A percentile compares a stretch with the other conserved stretches of the same genome.
Evolutionary conservation across 2,888 invertebrate genomes (phyloP).

Genomic region (Habrosyne pyritoides): DNA sequence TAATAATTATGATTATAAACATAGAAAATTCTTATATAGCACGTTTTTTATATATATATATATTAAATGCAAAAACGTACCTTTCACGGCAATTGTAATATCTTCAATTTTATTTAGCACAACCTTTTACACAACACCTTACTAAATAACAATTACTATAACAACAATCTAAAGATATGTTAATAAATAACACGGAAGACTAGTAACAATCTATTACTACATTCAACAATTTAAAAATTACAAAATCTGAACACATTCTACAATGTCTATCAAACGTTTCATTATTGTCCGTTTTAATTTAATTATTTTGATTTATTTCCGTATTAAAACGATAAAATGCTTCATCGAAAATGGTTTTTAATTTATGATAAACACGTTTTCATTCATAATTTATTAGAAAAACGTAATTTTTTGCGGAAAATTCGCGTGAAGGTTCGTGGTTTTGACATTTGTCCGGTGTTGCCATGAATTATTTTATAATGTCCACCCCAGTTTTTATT

Average conservation of each 20-base stretch:
- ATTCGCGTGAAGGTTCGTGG: conserved; percentile 70
- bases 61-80: conserved; percentile 44
- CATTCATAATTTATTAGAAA: conserved; percentile 72
- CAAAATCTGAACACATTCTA: conserved; percentile 29
- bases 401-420: conserved; percentile 50
- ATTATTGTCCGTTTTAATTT: conserved; percentile 25
- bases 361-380: conserved; percentile 53
- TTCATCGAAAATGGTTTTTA: conserved; percentile 30
- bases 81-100: conserved; percentile 61
- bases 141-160: conserved; percentile 46
- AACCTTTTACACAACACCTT: conserved; percentile 59
- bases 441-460: conserved; percentile 65
- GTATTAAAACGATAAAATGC: conserved; percentile 2
- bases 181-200: conserved; percentile 40
- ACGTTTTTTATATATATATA: not conserved
- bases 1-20: not conserved
- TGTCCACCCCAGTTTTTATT: not conserved
- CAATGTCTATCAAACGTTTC: conserved; percentile 25
- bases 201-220: conserved; percentile 13
- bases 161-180: conserved; percentile 33
- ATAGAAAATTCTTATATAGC: not conserved
- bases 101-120: conserved; percentile 67
- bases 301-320: not conserved
- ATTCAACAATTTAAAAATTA: conserved; percentile 9
- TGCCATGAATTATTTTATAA: conserved; percentile 32